Conservation (phyloP, 2,113 vertebrate genomes). For the Macquaria ambigua region DNA sequence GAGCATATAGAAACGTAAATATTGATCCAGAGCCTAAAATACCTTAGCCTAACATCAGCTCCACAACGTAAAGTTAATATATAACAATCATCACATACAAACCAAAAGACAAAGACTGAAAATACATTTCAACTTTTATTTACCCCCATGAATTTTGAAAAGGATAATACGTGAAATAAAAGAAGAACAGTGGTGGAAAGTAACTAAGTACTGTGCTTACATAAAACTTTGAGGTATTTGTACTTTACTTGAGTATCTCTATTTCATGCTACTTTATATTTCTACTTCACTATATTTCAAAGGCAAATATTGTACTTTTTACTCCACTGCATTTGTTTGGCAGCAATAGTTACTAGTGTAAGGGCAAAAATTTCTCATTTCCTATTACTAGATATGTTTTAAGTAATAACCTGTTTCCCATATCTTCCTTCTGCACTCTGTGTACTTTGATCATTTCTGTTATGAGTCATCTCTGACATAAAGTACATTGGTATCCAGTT, state of each 20-base stretch:
- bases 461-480: no score
- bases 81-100: not conserved
- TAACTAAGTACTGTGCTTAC: no score
- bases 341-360: not conserved
- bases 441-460: no score
- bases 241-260: not conserved
- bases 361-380: no score
- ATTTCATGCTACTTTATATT: no score
- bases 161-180: not conserved
- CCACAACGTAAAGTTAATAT: not conserved
- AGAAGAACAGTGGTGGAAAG: not conserved
- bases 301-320: not conserved
- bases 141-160: not conserved
- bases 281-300: not conserved
- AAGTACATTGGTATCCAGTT: no score
- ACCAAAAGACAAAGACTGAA: not conserved
- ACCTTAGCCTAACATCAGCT: constrained; percentile 11
- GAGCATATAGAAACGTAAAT: not conserved
- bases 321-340: not conserved
- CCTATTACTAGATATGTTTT: no score
- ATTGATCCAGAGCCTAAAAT: constrained; percentile 61
- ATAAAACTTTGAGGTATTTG: no score
- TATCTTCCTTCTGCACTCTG: no score
- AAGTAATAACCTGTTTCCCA: no score
- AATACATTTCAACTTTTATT: not conserved